These are phyloP conservation scores for Jacana jacana DNA, from an alignment of 2,113 vertebrate species.

Conservation along the genomic window DNA sequence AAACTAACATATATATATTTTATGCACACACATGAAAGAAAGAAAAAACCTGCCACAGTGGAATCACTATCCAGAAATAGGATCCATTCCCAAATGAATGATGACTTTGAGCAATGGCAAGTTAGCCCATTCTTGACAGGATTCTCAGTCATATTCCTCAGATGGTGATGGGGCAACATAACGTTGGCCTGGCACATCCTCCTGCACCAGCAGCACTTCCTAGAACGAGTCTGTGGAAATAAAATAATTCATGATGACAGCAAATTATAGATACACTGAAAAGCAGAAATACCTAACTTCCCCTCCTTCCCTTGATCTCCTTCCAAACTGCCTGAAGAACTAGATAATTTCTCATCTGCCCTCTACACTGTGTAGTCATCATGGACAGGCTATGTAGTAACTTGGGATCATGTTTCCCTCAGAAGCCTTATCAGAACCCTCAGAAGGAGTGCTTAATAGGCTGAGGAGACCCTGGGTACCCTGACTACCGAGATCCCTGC, in stretches of 20 bases:
- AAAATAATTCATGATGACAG: constrained; percentile 1
- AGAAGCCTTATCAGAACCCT: background rate
- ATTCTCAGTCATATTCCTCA: background rate
- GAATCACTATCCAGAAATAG: background rate
- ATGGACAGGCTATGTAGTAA: fast-evolving
- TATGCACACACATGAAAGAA: background rate
- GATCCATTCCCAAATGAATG: background rate
- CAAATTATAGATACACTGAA: background rate
- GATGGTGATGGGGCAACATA: background rate
- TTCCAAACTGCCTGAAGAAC: background rate
- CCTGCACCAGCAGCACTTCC: background rate
- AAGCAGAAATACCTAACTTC: background rate
- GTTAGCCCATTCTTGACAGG: background rate
- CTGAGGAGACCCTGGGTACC: background rate
- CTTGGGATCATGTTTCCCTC: background rate
- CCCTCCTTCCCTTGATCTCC: background rate
- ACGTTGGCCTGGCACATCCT: background rate
- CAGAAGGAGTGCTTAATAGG: too few relatives aligned
- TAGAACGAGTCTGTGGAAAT: background rate
- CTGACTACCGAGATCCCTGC: background rate
- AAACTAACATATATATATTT: too few relatives aligned
- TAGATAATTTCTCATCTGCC: background rate
- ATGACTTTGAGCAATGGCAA: constrained; percentile 2
- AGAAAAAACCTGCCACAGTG: background rate
- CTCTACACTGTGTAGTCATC: background rate